Evolutionary conservation across 2,797 vertebrate genomes (phyloP), one percentile per base, ranked within the genome.

Genomic region (Coendou prehensilis): DNA sequence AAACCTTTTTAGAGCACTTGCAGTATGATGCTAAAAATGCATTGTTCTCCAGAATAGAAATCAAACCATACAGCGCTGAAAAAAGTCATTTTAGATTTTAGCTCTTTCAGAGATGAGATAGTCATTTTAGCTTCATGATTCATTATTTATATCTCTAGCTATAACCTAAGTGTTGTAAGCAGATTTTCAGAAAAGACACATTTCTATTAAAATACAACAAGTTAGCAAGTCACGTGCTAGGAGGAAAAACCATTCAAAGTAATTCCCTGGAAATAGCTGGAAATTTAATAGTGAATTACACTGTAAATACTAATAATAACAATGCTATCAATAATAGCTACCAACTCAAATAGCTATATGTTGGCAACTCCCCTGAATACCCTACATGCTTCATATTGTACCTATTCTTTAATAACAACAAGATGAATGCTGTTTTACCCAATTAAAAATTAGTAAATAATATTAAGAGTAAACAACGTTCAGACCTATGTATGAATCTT

Each of bases 201-300:
- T 90, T 95, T 93, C 30, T 45, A 82, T 84, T 41, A 75, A 92
- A 94, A 91, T 28, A 89, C 80, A 52, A 87, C 67, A 86, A 41
- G 14, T 37, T 73, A 93, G 41, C 2, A 87, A 52, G 47, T 92
- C 33, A 23, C 26, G 15, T 14, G 30, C 47, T 20, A 69, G 52
- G 6, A 87, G n/a, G 8, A 63, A 79, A 95, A 76, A 76, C 41
- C 13, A 47, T 97, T 88, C 52, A 85, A 92, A n/a, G 30, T 61
- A 71, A 15, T 89, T 94, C 59, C 52, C 28, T 79, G 86, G 64
- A 89, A 93, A 63, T 50, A 76, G 50, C 41, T 91, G 47, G 59
- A 85, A 95, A 54, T 81, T 82, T 56, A 41, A 67, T 56, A 50
- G 22, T 50, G 17, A 82, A 69, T 89, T 95, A 61, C 41, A 64